These are phyloP conservation scores for Acanthococcus lagerstroemiae DNA, from an alignment of 2,888 invertebrate genomes.

Conservation along the genomic window DNA sequence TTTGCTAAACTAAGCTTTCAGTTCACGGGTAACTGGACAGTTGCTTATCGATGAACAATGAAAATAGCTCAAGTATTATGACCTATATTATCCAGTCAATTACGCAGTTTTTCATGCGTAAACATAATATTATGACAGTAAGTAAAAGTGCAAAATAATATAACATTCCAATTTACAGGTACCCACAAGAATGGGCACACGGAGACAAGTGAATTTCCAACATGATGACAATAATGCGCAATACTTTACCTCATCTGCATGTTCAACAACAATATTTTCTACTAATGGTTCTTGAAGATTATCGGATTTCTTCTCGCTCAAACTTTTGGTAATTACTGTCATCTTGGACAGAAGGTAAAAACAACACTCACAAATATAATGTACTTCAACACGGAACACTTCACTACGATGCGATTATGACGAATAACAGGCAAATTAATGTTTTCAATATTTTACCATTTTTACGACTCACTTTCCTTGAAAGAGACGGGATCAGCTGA, in stretches of 20 bases:
- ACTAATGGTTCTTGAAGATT: conserved; percentile 57
- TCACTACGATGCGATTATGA: conserved; percentile 5
- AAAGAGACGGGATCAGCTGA: conserved; percentile 9
- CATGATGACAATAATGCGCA: background rate
- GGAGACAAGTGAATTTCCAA: too few species aligned
- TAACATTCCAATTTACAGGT: too few species aligned
- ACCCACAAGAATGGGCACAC: too few species aligned
- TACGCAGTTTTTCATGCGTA: too few species aligned
- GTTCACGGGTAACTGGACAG: too few species aligned
- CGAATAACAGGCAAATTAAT: background rate
- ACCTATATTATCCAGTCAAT: too few species aligned
- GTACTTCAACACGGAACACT: conserved; percentile 10
- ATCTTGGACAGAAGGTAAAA: conserved; percentile 46
- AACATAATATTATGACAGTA: too few species aligned
- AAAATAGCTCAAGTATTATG: too few species aligned
- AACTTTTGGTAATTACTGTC: conserved; percentile 70
- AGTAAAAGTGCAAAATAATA: too few species aligned
- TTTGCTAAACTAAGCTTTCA: too few species aligned
- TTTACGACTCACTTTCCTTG: conserved; percentile 23
- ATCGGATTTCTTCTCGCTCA: conserved; percentile 59
- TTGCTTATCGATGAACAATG: too few species aligned
- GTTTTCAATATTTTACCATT: conserved; percentile 8
- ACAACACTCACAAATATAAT: too few species aligned
- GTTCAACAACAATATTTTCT: conserved; percentile 44
- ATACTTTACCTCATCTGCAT: conserved; percentile 32